Base-by-base conservation (phyloP, 1,140 invertebrate genomes). In the Stegodyphus mimosarum region DNA sequence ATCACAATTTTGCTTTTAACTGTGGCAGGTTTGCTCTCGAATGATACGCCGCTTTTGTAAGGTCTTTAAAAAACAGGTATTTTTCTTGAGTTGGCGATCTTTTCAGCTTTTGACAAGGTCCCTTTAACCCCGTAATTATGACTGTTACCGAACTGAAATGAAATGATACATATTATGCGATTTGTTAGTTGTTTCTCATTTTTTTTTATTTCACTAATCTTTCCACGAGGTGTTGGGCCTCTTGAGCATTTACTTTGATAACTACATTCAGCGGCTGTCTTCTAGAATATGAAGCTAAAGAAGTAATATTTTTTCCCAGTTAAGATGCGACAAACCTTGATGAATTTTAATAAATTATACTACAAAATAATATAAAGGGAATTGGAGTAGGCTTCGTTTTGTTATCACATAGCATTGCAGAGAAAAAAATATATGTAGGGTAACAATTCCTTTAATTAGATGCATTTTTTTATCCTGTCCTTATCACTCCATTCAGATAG, bases 1-100 rank as follows among this genome's bases (percentile, higher is more conserved):
- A 84, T 84, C 81, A 84, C 81, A 75, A 84, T 84, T 76, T 84
- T 70, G 81, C 73, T 84, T 84, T 75, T 84, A 84, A 84, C 81
- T 84, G 55, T 76, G 73, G 63, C 81, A 84, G 81, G 72, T 84
- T 84, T 75, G 73, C 81, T 84, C 71, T 76, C 11, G 64, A 84
- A 76, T 76, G 72, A 84, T 84, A 84, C 71, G 81, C 81, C 64
- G 60, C 63, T 74, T 67, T 52, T 69, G 50, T 79, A 13, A 17
- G 75, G 33, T 66, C 60, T 66, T 77, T 77, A 64, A 77, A 77
- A 79, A 79, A 64, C 77, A 75, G 81, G 73, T 76, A 84, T 75
- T 84, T 84, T 84, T 69, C 73, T 69, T 55, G 72, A 83, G 80
- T 73, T 74, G 70, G 71, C 72, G 50, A 76, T 75, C 81, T 84